Conservation (phyloP, 2,113 vertebrate species). For the Nothocercus nigrocapillus region DNA sequence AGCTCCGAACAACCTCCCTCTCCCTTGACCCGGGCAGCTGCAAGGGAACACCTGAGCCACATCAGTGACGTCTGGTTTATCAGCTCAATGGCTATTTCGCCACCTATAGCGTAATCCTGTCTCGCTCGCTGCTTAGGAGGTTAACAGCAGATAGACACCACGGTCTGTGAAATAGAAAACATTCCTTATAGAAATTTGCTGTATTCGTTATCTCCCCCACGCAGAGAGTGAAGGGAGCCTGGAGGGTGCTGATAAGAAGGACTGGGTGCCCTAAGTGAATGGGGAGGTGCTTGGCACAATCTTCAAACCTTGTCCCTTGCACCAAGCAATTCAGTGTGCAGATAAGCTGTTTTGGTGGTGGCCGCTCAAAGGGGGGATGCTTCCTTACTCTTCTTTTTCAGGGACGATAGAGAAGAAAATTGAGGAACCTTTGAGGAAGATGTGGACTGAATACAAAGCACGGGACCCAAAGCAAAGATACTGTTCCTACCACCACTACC, state of each 20-base stretch:
- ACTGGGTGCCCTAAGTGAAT: neutral
- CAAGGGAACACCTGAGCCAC: neutral
- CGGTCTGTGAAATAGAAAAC: neutral
- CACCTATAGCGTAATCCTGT: neutral
- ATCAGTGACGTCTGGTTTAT: neutral
- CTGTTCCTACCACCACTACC: neutral
- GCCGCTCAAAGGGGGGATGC: neutral
- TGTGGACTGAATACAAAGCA: neutral
- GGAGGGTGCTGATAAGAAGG: conserved; percentile 55
- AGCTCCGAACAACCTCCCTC: neutral
- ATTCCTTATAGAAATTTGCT: neutral
- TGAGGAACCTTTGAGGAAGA: neutral
- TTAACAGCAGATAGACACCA: neutral
- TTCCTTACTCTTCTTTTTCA: neutral
- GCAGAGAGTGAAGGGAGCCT: neutral
- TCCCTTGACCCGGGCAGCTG: neutral
- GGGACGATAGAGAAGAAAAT: neutral
- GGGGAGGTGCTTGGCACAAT: conserved; percentile 4
- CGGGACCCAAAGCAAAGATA: neutral
- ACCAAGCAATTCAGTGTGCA: conserved; percentile 19
- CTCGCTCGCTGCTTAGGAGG: neutral
- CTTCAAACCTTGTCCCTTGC: conserved; percentile 23
- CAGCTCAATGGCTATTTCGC: neutral
- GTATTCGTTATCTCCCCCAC: neutral
- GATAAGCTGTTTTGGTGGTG: neutral